These are phyloP conservation scores for Ctena decussata DNA, from an alignment of 2,888 invertebrate genomes.

Conservation along the genomic window DNA sequence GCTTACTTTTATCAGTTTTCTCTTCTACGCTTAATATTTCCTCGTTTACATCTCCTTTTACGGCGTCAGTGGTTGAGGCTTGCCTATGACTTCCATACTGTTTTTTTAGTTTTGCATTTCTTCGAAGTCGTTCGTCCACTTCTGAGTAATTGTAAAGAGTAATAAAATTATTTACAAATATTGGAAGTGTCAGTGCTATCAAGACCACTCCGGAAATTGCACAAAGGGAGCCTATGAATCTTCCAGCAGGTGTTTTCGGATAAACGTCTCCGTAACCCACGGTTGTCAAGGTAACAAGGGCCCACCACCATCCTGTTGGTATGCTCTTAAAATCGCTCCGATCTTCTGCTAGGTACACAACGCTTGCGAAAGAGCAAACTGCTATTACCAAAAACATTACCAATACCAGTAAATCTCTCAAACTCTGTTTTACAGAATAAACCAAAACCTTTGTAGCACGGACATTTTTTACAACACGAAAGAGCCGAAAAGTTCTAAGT, in stretches of 20 bases:
- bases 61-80: too few relatives aligned
- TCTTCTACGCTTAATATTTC: too few relatives aligned
- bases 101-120: neutral
- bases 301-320: constrained; percentile 45
- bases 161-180: constrained; percentile 37
- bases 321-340: constrained; percentile 7
- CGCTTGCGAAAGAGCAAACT: constrained; percentile 29
- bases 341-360: constrained; percentile 25
- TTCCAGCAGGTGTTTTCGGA: constrained; percentile 16
- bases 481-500: constrained; percentile 28
- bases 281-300: constrained; percentile 50
- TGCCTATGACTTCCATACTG: too few relatives aligned
- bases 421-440: constrained; percentile 20
- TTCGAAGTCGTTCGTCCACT: neutral
- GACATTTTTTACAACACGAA: constrained; percentile 23
- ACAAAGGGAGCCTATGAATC: constrained; percentile 28
- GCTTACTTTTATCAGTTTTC: too few relatives aligned
- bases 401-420: constrained; percentile 22
- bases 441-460: constrained; percentile 20
- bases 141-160: constrained; percentile 24
- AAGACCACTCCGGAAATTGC: constrained; percentile 32
- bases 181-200: constrained; percentile 34
- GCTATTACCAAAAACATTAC: constrained; percentile 27
- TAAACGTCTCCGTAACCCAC: constrained; percentile 48
- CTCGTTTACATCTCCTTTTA: too few relatives aligned